Evolutionary conservation across 1,140 invertebrate species (phyloP), one percentile per base, ranked within the genome.

Genomic region (Hestina assimilis): DNA sequence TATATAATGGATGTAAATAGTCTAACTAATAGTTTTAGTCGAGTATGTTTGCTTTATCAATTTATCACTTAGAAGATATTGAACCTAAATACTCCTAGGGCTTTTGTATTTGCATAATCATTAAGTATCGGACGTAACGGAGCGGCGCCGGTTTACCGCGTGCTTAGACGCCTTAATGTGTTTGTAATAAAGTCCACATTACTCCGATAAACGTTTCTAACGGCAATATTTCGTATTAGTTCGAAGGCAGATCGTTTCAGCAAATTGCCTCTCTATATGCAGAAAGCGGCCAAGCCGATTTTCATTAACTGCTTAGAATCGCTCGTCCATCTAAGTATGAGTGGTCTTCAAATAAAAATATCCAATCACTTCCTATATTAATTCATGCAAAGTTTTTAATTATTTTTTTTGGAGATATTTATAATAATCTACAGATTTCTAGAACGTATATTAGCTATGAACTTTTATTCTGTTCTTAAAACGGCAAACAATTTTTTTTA

Each of bases 231-330:
- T 81, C 66, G 77, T 72, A 78, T 79, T 79, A 79, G 74, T 75
- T 69, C 66, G 73, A 73, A 79, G 68, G 69, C 70, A 69, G 70
- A 75, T 66, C 72, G 70, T 83, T 78, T 74, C 58, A 77, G 67
- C 72, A 83, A 83, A 83, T 83, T 78, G 67, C 72, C 78, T 78
- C 76, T 83, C 79, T 85, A 79, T 85, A 83, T 85, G 79, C 82
- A 83, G 72, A 83, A 75, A 81, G 71, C 73, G 76, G 63, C 56
- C 64, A 70, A 76, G 74, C 70, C 68, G 78, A 82, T 80, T 82
- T 85, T 85, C 79, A 80, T 85, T 85, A 81, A 81, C 65, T 74
- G 70, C 60, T 73, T 72, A 72, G 65, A 69, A 55, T 69, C 60
- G 59, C 59, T 69, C 60, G 48, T 58, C 54, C 57, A 59, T 67